Evolutionary conservation across 2,797 vertebrate species (phyloP), one percentile per base, ranked within the genome.

Genomic region (Phylloscopus collybita): DNA sequence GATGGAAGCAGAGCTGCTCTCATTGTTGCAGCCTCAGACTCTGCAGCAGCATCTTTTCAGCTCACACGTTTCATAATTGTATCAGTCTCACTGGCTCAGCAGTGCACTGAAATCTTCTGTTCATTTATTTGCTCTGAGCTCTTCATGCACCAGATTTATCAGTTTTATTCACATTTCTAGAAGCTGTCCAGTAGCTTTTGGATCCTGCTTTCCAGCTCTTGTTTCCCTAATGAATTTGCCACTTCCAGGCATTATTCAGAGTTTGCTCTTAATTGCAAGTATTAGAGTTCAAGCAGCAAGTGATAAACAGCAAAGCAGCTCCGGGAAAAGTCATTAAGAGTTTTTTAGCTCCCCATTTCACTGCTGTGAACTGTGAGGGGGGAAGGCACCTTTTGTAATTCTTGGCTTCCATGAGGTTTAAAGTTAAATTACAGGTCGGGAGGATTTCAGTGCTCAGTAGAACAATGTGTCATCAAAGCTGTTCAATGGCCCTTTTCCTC

Each of bases 171-270:
- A 80, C 72, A 6, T 79, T 92, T 93, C 83, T 64, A 86, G 73
- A 76, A 92, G 82, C 80, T 88, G 42, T 36, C 85, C 69, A n/a
- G 51, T 22, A 67, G 85, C 66, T 92, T 91, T 86, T 92, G 59
- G 70, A 80, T 96, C 51, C 60, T 94, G 26, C 32, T 71, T 70
- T 71, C 67, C 76, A 92, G 57, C 74, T 71, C 74, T 71, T 87
- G 71, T 82, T 82, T 90, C 66, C 62, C 11, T 88, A 40, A 70
- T 80, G 59, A 88, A 32, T 92, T 92, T 65, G 22, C 82, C 76
- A 62, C 74, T 95, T 91, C 38, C 60, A 66, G 71, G 38, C 94
- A 34, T 70, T 86, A 84, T 32, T 80, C 42, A 38, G 60, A 90
- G 80, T 80, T 86, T 30, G 40, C 42, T 90, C 44, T 88, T 86